Evolutionary conservation across 2,113 vertebrate species (phyloP), one percentile per base, ranked within the genome.

Genomic region (Gobio gobio): DNA sequence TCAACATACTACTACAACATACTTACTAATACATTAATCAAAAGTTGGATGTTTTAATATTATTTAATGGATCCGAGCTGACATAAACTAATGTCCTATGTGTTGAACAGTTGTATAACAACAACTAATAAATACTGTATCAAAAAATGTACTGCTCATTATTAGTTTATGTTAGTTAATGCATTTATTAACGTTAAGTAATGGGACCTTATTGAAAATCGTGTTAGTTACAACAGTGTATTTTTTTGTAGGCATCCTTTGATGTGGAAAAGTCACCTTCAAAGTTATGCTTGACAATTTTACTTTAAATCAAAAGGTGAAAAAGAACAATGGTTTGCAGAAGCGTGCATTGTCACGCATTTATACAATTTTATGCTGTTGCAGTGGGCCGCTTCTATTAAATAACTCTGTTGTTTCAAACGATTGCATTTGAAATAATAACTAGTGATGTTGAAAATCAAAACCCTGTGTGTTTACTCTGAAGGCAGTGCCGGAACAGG

Each of bases 401-500:
- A 40, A 70, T 40, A 18, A 63, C 59, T 51, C 47, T 54, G 7
- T 56, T 36, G 33, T 59, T 43, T 64, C n/a, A 16, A 83, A 58
- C 18, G 4, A 40, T 24, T 43, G 20, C 51, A 40, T 83, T 72
- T 66, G 79, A 43, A 63, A 3, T 24, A 79, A 80, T 80, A 47
- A 4, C n/a, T 26, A 66, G 40, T 24, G 12, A 83, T 72, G 64
- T 33, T 83, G 29, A 72, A 29, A 70, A 6, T 59, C 58, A 78
- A 84, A 47, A 22, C 33, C 66, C 29, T 45, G 45, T 56, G 10
- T 66, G n/a, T 66, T 76, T 49, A n/a, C 56, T 86, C 4, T 87
- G 90, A 90, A 95, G 94, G 94, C 82, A 94, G 94, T 22, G 93
- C 94, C 36, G 94, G 94, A 58, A 95, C 94, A 24, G 92, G 92